Base-by-base conservation (phyloP, 2,888 invertebrate genomes). In the Eristalis arbustorum region DNA sequence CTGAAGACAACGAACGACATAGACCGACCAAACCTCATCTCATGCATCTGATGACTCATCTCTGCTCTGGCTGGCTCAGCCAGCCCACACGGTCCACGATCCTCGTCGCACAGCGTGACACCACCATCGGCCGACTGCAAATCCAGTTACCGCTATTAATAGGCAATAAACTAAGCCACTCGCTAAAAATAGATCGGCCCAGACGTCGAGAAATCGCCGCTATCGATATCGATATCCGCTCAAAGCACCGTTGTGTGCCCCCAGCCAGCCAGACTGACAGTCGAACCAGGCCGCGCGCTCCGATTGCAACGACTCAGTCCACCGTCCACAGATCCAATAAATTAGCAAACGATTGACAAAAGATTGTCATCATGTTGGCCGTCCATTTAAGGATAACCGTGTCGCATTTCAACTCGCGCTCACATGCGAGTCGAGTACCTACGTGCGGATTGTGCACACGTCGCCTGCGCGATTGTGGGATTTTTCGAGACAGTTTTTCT, bases 341-440 rank as follows among this genome's bases (percentile, higher is more conserved):
- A 84, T 82, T 78, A 85, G 69, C 64, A 66, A 82, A 62, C 85
- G 77, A 85, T 85, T 85, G 85, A 85, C 85, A 82, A 64, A 66
- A 82, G 85, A 82, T 85, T 78, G 85, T 85, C 77, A 68, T 31
- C 69, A 78, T 85, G 77, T 82, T 69, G 77, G 63, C 56, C 37
- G 66, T 77, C 81, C 69, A 73, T 85, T 85, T 82, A 82, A 82
- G 84, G 84, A 85, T 81, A 80, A 75, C 66, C 80, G 80, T 80
- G 80, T 84, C 80, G 76, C 72, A 63, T 76, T 80, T 76, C 76
- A 76, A 84, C 75, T 75, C 71, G 57, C 66, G n/a, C 40, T 42
- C 40, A 40, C 37, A 40, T 13, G 37, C 31, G 31, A 31, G 37
- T 37, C 31, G 31, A 31, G 37, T 37, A 37, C 37, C 37, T 13